Base-by-base conservation (phyloP, 2,888 invertebrate species). In the Drosophila silvestris region DNA sequence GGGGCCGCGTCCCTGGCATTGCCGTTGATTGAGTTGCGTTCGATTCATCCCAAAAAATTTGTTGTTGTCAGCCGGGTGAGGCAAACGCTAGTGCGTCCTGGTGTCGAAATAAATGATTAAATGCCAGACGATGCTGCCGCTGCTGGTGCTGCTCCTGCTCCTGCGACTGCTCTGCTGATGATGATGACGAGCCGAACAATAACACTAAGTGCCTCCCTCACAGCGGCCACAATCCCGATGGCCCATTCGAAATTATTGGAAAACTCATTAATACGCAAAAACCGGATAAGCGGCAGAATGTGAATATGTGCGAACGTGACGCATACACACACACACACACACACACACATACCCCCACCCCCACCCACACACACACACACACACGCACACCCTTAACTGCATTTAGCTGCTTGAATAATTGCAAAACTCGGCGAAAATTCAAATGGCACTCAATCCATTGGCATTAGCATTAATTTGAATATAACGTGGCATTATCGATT, bases 381-480 rank as follows among this genome's bases (percentile, higher is more conserved):
- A 22, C 19, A 56, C n/a, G 22, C 32, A 22, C n/a, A 69, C 56
- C 22, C 28, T 47, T 19, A 58, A 32, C 44, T 51, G 57, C 53
- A 50, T 77, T 82, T 70, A 69, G 83, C 70, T 82, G 83, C 86
- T 85, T 82, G 84, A 86, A 83, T 83, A 84, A 83, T 84, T 86
- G 82, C 74, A 63, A 68, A 81, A 73, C 65, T 69, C 68, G 58
- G 26, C 59, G 19, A 59, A 28, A 35, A 65, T 41, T 47, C 26
- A 14, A 70, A 62, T 66, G 56, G 33, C 58, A 35, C 41, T 52
- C 16, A 59, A 56, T 14, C 53, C 68, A 47, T 61, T 28, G 57
- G 39, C n/a, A 57, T 39, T 39, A 57, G 39, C 39, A 44, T 79
- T 30, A 56, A 80, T 79, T 44, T 64, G 22, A 77, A 39, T 51